These are phyloP conservation scores for Spea hammondii DNA, from an alignment of 2,797 vertebrate species.

Conservation along the genomic window DNA sequence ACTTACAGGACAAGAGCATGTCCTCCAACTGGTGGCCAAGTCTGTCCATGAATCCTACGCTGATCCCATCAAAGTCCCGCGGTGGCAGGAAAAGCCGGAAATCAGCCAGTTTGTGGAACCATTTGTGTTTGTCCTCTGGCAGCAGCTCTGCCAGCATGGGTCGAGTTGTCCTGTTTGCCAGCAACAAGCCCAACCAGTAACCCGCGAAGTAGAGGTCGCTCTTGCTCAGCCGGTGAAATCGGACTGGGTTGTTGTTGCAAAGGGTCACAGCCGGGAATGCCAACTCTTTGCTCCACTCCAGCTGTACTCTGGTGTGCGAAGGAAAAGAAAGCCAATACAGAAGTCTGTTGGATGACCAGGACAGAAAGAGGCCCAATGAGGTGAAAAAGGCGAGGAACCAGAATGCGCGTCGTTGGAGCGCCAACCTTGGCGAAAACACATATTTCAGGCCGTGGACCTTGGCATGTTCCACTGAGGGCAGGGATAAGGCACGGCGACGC, in stretches of 20 bases:
- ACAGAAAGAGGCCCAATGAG: constrained; percentile 85
- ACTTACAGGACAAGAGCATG: constrained; percentile 97
- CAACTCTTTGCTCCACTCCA: constrained; percentile 92
- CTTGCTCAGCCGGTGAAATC: constrained; percentile 93
- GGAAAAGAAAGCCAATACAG: constrained; percentile 94
- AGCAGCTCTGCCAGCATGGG: constrained; percentile 89
- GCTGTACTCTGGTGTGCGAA: constrained; percentile 88
- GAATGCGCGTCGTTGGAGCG: constrained; percentile 80
- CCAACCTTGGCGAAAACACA: constrained; percentile 75
- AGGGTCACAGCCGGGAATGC: constrained; percentile 93
- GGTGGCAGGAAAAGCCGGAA: constrained; percentile 94
- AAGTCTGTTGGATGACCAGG: constrained; percentile 93
- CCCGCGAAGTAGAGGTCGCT: constrained; percentile 95
- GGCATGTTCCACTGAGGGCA: constrained; percentile 73
- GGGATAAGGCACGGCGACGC: constrained; percentile 55
- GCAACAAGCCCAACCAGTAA: constrained; percentile 90
- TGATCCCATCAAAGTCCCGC: constrained; percentile 94
- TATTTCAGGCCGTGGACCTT: constrained; percentile 87
- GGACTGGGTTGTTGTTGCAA: constrained; percentile 97
- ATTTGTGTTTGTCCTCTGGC: constrained; percentile 81
- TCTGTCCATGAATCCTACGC: constrained; percentile 93
- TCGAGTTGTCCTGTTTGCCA: constrained; percentile 87
- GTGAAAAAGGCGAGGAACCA: constrained; percentile 92
- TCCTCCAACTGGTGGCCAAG: constrained; percentile 95
- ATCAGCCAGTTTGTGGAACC: constrained; percentile 94